A percentile compares a stretch with the other conserved stretches of the same genome.
These are phyloP conservation scores for Drosophila leonis DNA, from an alignment of 2,888 invertebrate genomes.

Conservation along the genomic window DNA sequence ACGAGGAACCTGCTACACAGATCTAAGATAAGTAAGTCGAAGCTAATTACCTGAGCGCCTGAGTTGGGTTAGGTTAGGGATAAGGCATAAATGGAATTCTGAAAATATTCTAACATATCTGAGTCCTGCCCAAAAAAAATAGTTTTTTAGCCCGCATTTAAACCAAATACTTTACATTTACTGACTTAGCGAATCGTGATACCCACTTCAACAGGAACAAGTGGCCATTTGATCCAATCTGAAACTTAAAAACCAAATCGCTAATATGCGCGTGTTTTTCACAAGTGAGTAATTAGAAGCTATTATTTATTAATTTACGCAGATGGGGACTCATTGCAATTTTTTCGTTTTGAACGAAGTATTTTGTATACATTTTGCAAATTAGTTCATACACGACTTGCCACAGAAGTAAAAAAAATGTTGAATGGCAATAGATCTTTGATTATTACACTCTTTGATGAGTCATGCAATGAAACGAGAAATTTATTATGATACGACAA, in stretches of 20 bases:
- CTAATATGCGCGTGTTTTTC: neutral
- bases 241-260: neutral
- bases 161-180: no score
- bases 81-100: neutral
- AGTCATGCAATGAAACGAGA: conserved; percentile 58
- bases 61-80: neutral
- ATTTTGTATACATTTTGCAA: neutral
- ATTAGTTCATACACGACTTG: neutral
- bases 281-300: neutral
- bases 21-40: neutral
- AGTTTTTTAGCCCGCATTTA: no score
- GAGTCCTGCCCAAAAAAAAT: no score
- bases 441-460: conserved; percentile 36
- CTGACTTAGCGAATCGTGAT: no score
- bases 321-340: neutral
- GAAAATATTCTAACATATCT: neutral
- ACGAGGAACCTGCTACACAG: neutral
- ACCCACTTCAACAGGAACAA: neutral
- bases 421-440: neutral
- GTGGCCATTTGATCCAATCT: neutral
- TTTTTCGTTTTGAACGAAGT: neutral
- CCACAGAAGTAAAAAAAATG: neutral
- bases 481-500: conserved; percentile 44
- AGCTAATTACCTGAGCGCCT: neutral
- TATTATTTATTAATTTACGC: neutral